Base-by-base conservation (phyloP, 1,140 invertebrate species). In the Trichoplusia ni region DNA sequence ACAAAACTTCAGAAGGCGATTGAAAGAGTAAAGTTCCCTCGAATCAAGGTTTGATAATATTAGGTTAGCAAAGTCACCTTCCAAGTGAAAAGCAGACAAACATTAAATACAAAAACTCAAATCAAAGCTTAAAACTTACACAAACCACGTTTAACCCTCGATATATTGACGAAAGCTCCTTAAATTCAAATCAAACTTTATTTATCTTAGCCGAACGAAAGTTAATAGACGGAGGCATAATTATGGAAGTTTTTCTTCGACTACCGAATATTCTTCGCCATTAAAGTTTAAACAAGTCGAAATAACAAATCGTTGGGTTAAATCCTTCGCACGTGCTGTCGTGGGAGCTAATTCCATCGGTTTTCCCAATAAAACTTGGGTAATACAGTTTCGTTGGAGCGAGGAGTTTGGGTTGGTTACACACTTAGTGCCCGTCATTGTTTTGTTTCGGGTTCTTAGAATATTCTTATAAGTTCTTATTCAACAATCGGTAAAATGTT, bases 291-390 rank as follows among this genome's bases (percentile, higher is more conserved):
- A 29, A 21, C 21, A 23, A 18, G 14, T 40, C 11, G 53, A 42
- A 58, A 44, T 58, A 58, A 44, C 38, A 58, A 44, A 58, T 42
- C 37, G 14, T 29, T 1, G 19, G 38, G 25, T 29, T 27, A 31
- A 44, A 58, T 58, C 38, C 38, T 13, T 31, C 9, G 14, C 14
- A 58, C 37, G 54, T 44, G 37, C 21, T 58, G 25, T 58, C 37
- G 38, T 14, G 37, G 25, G 54, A 58, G 13, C 44, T 31, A 21
- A 44, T 42, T 58, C 54, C 25, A 18, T 44, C 13, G 37, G 23
- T 58, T 47, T 47, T 29, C 38, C 33, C 38, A 58, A 58, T 58
- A 58, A 58, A 58, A 58, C 37, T 58, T 58, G 13, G 13, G n/a
- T 58, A 58, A 58, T 58, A 58, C 38, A 29, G 23, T 58, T 58